Evolutionary conservation across 2,888 invertebrate species (phyloP).

Genomic region (Drosophila macrospina): DNA sequence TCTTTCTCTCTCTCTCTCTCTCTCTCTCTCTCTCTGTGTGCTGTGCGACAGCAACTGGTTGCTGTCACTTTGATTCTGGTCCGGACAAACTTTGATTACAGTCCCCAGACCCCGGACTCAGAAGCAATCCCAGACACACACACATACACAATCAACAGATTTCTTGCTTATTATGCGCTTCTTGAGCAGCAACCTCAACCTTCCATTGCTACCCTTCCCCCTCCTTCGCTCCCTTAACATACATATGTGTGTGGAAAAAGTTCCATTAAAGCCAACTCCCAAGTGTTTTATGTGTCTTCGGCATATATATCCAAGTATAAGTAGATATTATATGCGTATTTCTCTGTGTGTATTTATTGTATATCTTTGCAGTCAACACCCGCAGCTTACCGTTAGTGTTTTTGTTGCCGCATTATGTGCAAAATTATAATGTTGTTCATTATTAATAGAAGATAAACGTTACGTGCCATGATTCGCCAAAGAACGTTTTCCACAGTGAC

Average conservation of each 20-base stretch:
- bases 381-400: slow-evolving; percentile 22
- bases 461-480: slow-evolving; percentile 56
- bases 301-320: slow-evolving; percentile 10
- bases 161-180: slow-evolving; percentile 73
- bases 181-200: slow-evolving; percentile 24
- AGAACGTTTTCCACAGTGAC: slow-evolving; percentile 19
- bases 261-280: slow-evolving; percentile 64
- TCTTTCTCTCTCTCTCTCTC: not conserved
- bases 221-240: not conserved
- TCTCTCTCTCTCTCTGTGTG: not conserved
- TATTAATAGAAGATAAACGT: slow-evolving; percentile 67
- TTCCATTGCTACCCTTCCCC: not conserved
- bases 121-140: not conserved
- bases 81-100: slow-evolving; percentile 61
- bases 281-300: slow-evolving; percentile 63
- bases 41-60: slow-evolving; percentile 49
- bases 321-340: slow-evolving; percentile 41
- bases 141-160: slow-evolving; percentile 60
- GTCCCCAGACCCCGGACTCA: slow-evolving; percentile 21
- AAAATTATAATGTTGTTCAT: slow-evolving; percentile 72
- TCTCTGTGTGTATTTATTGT: slow-evolving; percentile 23
- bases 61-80: slow-evolving; percentile 48
- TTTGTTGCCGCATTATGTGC: slow-evolving; percentile 55
- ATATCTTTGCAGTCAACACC: slow-evolving; percentile 37
- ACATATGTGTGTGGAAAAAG: slow-evolving; percentile 55